Conservation (phyloP, 2,113 vertebrate species). For the Neopipo cinnamomea region DNA sequence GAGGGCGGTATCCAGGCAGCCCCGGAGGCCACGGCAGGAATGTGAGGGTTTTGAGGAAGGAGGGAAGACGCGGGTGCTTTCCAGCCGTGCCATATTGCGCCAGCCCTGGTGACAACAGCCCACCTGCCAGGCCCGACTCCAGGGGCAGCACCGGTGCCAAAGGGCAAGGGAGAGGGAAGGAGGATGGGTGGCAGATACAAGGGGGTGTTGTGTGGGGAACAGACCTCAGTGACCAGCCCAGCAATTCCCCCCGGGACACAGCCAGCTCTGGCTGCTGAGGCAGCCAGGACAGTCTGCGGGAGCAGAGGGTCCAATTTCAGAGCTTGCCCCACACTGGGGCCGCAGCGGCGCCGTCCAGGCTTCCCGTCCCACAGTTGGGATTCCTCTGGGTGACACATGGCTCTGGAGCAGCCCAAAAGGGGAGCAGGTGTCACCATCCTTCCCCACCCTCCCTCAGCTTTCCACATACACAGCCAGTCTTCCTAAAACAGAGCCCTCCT, state of each 20-base stretch:
- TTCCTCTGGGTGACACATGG: constrained; percentile 32
- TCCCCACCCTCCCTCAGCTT: not conserved
- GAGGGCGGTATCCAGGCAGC: constrained; percentile 26
- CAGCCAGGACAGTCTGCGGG: not conserved
- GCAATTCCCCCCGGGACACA: accelerated
- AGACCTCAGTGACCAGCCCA: not conserved
- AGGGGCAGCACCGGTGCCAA: not conserved
- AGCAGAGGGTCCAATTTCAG: not conserved
- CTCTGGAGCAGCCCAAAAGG: not conserved
- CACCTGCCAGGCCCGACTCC: not conserved
- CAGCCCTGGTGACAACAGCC: not conserved
- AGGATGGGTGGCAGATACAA: not conserved
- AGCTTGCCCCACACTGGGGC: not conserved
- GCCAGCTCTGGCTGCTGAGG: not conserved
- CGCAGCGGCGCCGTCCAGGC: not conserved
- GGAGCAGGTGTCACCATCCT: not conserved
- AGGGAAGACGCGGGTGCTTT: not conserved
- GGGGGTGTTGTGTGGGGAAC: not conserved
- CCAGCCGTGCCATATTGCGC: not conserved
- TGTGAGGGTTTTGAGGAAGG: not conserved
- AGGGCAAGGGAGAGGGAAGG: not conserved
- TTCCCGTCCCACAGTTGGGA: not conserved
- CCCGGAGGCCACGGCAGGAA: not conserved
- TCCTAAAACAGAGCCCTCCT: not conserved
- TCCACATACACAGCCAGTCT: not conserved